Base-by-base conservation (phyloP, 2,113 vertebrate species). In the Xiphias gladius region DNA sequence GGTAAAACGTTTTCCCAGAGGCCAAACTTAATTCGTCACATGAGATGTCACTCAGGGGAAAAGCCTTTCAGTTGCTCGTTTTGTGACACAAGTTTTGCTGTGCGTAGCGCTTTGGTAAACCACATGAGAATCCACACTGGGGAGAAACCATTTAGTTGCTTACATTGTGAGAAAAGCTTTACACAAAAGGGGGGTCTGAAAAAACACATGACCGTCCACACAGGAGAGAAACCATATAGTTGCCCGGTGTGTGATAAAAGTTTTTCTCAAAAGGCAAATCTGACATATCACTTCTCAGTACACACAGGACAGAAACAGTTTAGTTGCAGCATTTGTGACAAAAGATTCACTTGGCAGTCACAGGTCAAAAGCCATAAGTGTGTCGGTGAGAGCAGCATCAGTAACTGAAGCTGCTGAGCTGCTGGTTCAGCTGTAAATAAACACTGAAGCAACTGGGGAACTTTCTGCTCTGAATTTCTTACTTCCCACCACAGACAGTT, bases 351-450 rank as follows among this genome's bases (percentile, higher is more conserved):
- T 0, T 79, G 77, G 77, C 67, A 63, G 46, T 79, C 66, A 2
- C 77, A 79, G 77, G 55, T 79, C 46, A 71, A 79, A 7, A 79
- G 58, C 3, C 77, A 79, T 19, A 79, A 79, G 46, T 79, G 77
- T 79, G 55, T 62, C 0, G 66, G 76, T 2, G 66, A 55, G 24
- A 76, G 48, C 62, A 65, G 28, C 41, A 22, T 7, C 24, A 57
- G n/a, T 7, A 24, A 26, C n/a, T 22, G 5, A 46, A 12, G 52
- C 32, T 19, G 58, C 61, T 37, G 20, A 63, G 32, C 17, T 62
- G 59, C 35, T 19, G 6, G 26, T 17, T 30, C 26, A 7, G 12
- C 24, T 58, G 57, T 28, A 30, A 28, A 28, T 17, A 2, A 26
- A 5, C 4, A 10, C 26, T 30, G 28, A 2, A 35, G 30, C 37